These are phyloP conservation scores for Odobenus rosmarus DNA, from an alignment of 2,113 vertebrate species.

Conservation along the genomic window DNA sequence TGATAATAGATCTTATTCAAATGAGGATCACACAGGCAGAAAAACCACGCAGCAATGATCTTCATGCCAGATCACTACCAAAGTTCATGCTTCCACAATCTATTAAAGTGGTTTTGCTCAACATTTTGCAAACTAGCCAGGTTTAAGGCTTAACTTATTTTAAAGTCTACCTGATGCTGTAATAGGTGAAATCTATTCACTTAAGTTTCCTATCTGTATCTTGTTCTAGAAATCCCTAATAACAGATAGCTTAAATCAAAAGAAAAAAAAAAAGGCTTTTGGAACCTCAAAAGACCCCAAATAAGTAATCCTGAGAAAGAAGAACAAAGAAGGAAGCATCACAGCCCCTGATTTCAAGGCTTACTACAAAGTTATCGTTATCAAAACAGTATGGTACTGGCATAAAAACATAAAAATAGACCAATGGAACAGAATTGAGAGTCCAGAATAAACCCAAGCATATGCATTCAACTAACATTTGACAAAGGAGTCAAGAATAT, in stretches of 20 bases:
- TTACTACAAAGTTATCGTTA: background rate
- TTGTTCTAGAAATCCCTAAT: background rate
- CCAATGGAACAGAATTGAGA: background rate
- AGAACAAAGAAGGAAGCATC: background rate
- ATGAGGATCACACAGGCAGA: background rate
- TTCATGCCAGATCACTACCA: background rate
- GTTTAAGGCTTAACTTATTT: background rate
- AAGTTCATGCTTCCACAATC: no score
- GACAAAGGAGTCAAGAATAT: background rate
- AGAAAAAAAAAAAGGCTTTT: background rate
- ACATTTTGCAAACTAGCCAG: background rate
- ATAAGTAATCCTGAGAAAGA: background rate
- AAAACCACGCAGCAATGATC: accelerated
- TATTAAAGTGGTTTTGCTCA: background rate
- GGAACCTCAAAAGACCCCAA: background rate
- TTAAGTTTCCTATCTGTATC: background rate
- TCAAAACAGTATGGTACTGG: background rate
- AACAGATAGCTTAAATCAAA: background rate
- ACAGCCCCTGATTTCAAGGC: background rate
- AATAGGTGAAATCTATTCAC: background rate
- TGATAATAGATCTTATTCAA: background rate
- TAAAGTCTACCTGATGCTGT: background rate
- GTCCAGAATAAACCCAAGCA: background rate
- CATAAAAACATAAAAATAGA: background rate
- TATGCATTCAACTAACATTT: background rate